Evolutionary conservation across 2,797 vertebrate species (phyloP), one percentile per base, ranked within the genome.

Genomic region (Synanceia verrucosa): DNA sequence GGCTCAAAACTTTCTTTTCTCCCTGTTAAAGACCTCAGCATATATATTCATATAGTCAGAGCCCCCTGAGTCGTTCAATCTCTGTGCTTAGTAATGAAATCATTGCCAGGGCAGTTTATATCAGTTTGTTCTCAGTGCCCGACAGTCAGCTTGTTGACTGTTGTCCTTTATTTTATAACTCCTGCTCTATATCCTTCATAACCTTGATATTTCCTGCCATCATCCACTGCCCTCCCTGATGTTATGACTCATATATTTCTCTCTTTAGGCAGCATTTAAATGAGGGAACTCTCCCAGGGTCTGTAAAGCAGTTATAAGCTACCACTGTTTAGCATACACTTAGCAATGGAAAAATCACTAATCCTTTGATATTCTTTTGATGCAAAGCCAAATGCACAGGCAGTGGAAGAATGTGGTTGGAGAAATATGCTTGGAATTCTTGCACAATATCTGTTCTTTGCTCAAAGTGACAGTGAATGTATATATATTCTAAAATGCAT

Each of bases 261-360:
- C 24, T 62, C 24, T 70, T 64, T 59, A 56, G 68, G 51, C 39
- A 52, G 36, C 19, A 51, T 70, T 70, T 44, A 34, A 71, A 76
- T 65, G 21, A 58, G 47, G 44, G 34, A 66, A 62, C 58, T 57
- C 61, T 80, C 65, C 31, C 2, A n/a, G 47, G 59, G 63, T 26
- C 44, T 57, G 61, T 57, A 77, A 73, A 70, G 70, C 36, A 47
- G 28, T 23, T 74, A 52, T 62, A 70, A 78, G 51, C 62, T 65
- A 43, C 68, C 56, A 26, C 65, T 79, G 68, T 83, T 86, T 76
- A 79, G 43, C 65, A 78, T 78, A 76, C 56, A 79, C 70, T 62
- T 66, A 72, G 82, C 71, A 71, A 70, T 80, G 80, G 79, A 76
- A 81, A 86, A 81, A 65, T 70, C n/a, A 55, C 80, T 79, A 82